These are phyloP conservation scores for Argyrosomus japonicus DNA, from an alignment of 2,113 vertebrate genomes.

Conservation along the genomic window DNA sequence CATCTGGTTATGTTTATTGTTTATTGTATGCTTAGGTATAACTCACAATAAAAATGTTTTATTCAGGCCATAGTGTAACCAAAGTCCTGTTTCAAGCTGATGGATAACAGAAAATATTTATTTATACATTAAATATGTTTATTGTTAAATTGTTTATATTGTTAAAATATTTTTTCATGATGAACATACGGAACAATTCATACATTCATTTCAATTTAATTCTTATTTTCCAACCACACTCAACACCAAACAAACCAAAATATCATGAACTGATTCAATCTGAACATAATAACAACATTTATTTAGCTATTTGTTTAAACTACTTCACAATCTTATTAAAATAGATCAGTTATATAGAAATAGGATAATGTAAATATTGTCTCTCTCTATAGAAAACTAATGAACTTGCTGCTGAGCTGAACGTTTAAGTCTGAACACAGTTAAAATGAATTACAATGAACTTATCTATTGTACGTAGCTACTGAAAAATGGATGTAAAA, in stretches of 20 bases:
- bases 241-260: background rate
- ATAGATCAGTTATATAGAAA: background rate
- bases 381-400: background rate
- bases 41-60: background rate
- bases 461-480: background rate
- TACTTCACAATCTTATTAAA: background rate
- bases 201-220: background rate
- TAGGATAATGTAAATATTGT: background rate
- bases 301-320: background rate
- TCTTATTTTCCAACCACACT: background rate
- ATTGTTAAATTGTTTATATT: too few relatives aligned
- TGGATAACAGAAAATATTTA: background rate
- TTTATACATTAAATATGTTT: background rate
- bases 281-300: background rate
- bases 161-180: background rate
- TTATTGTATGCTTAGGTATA: background rate
- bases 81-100: background rate
- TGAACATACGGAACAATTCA: background rate
- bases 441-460: background rate
- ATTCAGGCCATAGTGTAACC: background rate
- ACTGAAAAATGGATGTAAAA: background rate
- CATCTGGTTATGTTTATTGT: background rate
- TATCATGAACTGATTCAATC: background rate
- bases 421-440: background rate
- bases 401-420: background rate